phyloP scores from a whole-genome alignment of 2,888 invertebrate species.

The Adelphocoris suturalis region DNA sequence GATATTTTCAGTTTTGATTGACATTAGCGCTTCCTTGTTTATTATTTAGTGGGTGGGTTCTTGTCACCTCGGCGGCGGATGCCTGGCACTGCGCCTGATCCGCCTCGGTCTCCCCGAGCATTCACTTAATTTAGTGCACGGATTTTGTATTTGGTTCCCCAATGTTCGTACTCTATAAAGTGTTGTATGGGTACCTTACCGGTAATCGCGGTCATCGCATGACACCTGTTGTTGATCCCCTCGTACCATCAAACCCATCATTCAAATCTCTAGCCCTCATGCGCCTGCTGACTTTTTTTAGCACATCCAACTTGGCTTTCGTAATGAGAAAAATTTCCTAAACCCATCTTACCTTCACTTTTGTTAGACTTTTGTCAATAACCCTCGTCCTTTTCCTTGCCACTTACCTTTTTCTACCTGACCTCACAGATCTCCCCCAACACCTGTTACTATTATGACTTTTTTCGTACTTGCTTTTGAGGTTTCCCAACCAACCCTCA shows the following conservation, averaged over 20 bases:
- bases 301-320: background rate
- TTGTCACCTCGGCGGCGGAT: constrained; percentile 23
- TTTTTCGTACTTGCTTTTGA: background rate
- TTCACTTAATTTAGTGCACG: background rate
- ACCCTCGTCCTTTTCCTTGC: background rate
- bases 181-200: constrained; percentile 35
- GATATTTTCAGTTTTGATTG: constrained; percentile 67
- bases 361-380: background rate
- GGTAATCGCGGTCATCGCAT: constrained; percentile 48
- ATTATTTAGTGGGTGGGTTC: constrained; percentile 51
- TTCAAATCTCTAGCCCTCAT: constrained; percentile 22
- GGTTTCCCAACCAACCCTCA: background rate
- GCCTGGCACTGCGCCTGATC: constrained; percentile 28
- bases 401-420: constrained; percentile 18
- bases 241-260: constrained; percentile 25
- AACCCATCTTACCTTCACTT: background rate
- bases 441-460: constrained; percentile 4
- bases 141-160: background rate
- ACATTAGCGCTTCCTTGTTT: constrained; percentile 51
- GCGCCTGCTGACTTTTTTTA: background rate
- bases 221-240: constrained; percentile 38
- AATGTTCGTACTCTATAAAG: background rate
- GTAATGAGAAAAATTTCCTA: background rate
- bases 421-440: background rate
- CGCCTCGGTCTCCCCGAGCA: background rate